Conservation (phyloP, 2,888 invertebrate species). For the Idaea aversata region DNA sequence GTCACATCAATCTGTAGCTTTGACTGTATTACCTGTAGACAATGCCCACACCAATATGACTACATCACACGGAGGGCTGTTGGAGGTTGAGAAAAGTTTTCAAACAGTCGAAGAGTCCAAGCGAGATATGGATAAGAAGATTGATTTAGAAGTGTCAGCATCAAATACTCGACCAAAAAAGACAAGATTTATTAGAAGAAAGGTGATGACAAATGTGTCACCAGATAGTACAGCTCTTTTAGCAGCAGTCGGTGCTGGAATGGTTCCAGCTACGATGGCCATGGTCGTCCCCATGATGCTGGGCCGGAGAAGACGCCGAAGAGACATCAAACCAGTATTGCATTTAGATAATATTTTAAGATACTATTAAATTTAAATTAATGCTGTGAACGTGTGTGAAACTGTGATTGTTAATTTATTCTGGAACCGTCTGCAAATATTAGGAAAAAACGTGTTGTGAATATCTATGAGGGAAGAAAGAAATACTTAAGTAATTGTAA, state of each 20-base stretch:
- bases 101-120: slow-evolving; percentile 84
- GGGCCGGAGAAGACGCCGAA: slow-evolving; percentile 70
- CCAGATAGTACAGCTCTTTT: slow-evolving; percentile 83
- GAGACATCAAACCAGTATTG: slow-evolving; percentile 37
- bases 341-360: slow-evolving; percentile 47
- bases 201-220: slow-evolving; percentile 53
- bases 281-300: slow-evolving; percentile 89
- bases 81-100: slow-evolving; percentile 87
- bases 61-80: slow-evolving; percentile 85
- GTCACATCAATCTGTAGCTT: slow-evolving; percentile 79
- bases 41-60: slow-evolving; percentile 82
- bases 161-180: slow-evolving; percentile 53
- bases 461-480: not conserved
- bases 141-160: slow-evolving; percentile 53
- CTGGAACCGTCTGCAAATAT: slow-evolving; percentile 14
- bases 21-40: slow-evolving; percentile 88
- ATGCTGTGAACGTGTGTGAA: slow-evolving; percentile 27
- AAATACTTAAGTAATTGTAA: not conserved
- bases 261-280: slow-evolving; percentile 90
- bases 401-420: slow-evolving; percentile 39
- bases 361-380: slow-evolving; percentile 31
- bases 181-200: slow-evolving; percentile 56
- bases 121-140: slow-evolving; percentile 61
- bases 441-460: slow-evolving; percentile 1
- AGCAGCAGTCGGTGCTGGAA: slow-evolving; percentile 88